Evolutionary conservation across 2,113 vertebrate genomes (phyloP).

Genomic region (Leptosomus discolor): DNA sequence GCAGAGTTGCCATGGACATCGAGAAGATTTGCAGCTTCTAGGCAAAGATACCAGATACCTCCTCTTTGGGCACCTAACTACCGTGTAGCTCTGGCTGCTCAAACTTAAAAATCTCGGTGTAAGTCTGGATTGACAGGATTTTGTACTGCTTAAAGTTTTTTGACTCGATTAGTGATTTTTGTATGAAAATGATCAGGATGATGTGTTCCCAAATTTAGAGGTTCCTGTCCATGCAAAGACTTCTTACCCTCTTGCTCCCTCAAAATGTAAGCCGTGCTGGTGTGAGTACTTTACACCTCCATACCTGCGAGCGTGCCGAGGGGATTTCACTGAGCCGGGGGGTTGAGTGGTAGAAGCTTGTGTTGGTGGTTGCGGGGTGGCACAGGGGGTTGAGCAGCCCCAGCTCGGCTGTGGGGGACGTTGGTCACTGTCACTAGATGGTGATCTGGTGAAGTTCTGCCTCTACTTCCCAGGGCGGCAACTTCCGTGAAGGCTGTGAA

Average conservation of each 20-base stretch:
- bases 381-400: not conserved
- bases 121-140: not conserved
- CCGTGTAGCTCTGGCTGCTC: not conserved
- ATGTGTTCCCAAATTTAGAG: not conserved
- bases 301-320: not conserved
- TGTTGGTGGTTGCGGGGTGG: not conserved
- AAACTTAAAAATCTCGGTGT: not conserved
- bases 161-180: not conserved
- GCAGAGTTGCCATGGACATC: not conserved
- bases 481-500: not conserved
- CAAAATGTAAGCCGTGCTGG: not conserved
- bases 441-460: not conserved
- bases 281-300: not conserved
- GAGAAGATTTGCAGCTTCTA: not conserved
- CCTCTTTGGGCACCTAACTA: not conserved
- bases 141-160: not conserved
- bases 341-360: not conserved
- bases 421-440: not conserved
- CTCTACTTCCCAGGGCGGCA: accelerated
- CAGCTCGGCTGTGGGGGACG: accelerated
- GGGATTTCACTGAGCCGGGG: not conserved
- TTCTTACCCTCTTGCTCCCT: not conserved
- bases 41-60: not conserved
- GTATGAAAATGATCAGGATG: not conserved
- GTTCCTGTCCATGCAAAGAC: not conserved